phyloP scores from a whole-genome alignment of 2,113 vertebrate species.

The Petroica traversi region DNA sequence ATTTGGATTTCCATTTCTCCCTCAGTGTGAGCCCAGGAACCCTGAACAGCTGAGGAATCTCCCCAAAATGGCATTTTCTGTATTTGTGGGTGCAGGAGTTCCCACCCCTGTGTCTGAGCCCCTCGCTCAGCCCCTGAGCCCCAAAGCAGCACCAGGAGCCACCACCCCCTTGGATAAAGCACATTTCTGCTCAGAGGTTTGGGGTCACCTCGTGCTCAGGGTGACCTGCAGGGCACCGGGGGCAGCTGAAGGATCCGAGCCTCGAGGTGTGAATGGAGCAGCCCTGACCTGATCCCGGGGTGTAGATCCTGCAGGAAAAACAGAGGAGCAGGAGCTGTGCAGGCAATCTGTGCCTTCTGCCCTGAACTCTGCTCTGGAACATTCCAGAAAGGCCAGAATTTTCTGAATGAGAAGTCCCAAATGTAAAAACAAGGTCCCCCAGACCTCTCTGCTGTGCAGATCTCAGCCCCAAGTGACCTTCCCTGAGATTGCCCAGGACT shows the following conservation, averaged over 20 bases:
- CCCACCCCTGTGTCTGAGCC: rapidly evolving
- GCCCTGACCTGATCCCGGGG: no score
- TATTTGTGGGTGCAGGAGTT: not conserved
- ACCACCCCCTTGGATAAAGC: no score
- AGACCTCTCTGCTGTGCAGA: not conserved
- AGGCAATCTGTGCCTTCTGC: not conserved
- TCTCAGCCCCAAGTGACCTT: not conserved
- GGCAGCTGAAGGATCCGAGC: not conserved
- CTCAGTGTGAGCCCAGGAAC: not conserved
- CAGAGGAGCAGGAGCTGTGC: not conserved
- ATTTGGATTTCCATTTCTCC: not conserved
- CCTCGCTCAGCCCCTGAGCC: not conserved
- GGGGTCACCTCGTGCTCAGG: not conserved
- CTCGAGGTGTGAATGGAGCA: rapidly evolving
- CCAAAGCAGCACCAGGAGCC: not conserved
- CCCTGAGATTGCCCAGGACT: not conserved
- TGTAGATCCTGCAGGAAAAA: rapidly evolving
- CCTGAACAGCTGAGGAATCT: not conserved
- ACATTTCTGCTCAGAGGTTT: not conserved
- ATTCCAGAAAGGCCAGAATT: not conserved
- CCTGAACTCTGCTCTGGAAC: not conserved
- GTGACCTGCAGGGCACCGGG: not conserved
- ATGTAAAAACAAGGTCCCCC: not conserved
- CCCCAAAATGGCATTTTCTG: not conserved
- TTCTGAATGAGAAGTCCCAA: not conserved